Base-by-base conservation (phyloP, 2,113 vertebrate genomes). In the Corythaeola cristata region DNA sequence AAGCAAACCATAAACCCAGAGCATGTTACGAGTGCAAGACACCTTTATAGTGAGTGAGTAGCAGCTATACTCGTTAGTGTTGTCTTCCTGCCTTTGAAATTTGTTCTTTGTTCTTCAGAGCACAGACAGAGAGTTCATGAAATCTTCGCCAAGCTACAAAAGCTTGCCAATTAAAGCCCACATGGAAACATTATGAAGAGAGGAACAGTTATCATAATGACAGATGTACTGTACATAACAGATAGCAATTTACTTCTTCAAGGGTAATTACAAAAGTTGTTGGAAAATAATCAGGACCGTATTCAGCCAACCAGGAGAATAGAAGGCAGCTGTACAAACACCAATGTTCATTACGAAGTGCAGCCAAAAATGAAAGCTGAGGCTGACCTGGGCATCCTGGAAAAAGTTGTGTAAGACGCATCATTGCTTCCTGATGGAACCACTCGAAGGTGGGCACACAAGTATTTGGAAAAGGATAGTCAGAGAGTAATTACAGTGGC, bases 191-290 rank as follows among this genome's bases (percentile, higher is more conserved):
- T 79, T 96, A 85, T 37, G 75, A 95, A 95, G 85, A 97, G 81
- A 95, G 85, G 96, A 93, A 80, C 79, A 89, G 94, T 98, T 95
- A 95, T 92, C 72, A 33, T 97, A 97, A 97, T 98, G 95, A 94
- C 91, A 97, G 95, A 97, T 95, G 90, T 94, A 97, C 95, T 93
- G 90, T 96, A 97, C 75, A n/a, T 93, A 97, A 95, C 86, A 87
- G 88, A 92, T 53, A 96, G 93, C 85, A 93, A 96, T 98, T 97
- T 97, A 93, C 66, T 95, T 95, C 96, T 97, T 96, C 95, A 97
- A 97, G 95, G 97, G 93, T 98, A 98, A 98, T 98, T 97, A 94
- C 81, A 91, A 90, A 97, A 96, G 96, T 97, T 97, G 85, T 96
- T 98, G 96, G 96, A 97, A 95, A 97, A 96, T 97, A 96, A 98